Evolutionary conservation across 2,888 invertebrate genomes (phyloP).

Genomic region (Meta bourneti): DNA sequence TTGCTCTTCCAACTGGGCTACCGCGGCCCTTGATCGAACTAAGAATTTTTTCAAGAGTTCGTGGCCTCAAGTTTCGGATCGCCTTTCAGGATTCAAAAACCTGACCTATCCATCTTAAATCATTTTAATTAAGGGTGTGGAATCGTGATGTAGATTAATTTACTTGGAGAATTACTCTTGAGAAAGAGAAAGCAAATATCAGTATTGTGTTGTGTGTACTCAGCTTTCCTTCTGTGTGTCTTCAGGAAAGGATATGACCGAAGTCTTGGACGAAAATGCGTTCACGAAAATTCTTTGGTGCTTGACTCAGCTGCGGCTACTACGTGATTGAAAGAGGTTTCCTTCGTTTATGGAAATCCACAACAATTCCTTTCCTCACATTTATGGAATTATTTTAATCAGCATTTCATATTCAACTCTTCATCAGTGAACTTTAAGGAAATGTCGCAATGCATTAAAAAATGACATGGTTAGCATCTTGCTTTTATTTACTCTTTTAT

Average conservation of each 20-base stretch:
- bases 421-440: no score
- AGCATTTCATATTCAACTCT: no score
- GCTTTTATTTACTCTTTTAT: no score
- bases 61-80: not conserved
- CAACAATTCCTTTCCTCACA: no score
- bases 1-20: no score
- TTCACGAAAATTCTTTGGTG: not conserved
- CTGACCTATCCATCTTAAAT: not conserved
- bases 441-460: no score
- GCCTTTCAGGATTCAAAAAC: not conserved
- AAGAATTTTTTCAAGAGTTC: no score
- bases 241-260: slow-evolving; percentile 1
- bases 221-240: slow-evolving; percentile 3
- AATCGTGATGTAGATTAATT: not conserved
- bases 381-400: no score
- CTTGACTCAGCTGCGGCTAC: slow-evolving; percentile 13
- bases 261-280: not conserved
- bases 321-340: not conserved
- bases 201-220: not conserved
- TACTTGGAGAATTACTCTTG: not conserved
- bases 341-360: not conserved
- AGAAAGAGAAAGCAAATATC: not conserved
- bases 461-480: no score
- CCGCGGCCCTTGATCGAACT: no score
- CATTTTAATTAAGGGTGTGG: not conserved